Conservation (phyloP, 2,113 vertebrate species). For the Tachysurus vachellii region DNA sequence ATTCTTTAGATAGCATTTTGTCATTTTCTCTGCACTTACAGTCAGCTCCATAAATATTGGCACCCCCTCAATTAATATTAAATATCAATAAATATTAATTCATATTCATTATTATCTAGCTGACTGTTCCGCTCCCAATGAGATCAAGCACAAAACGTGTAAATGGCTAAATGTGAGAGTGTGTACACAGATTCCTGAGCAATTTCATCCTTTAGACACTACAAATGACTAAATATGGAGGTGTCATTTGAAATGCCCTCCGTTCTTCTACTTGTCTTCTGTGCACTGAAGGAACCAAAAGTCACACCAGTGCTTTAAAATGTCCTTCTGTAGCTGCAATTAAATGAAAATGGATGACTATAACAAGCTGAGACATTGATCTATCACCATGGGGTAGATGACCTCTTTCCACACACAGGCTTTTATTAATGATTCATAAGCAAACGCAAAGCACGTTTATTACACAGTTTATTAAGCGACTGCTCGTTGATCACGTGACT, state of each 20-base stretch:
- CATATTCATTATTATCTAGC: no score
- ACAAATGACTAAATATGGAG: not conserved
- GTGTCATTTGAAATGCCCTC: not conserved
- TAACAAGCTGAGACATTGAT: constrained; percentile 44
- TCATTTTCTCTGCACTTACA: not conserved
- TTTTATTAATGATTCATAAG: constrained; percentile 35
- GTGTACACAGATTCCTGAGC: not conserved
- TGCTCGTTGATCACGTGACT: not conserved
- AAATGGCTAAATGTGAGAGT: no score
- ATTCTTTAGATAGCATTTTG: not conserved
- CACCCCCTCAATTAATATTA: no score
- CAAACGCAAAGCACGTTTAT: constrained; percentile 7
- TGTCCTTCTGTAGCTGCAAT: constrained; percentile 1
- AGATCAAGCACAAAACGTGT: not conserved
- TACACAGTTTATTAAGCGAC: not conserved
- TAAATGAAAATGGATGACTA: not conserved
- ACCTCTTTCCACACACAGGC: constrained; percentile 14
- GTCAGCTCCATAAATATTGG: not conserved
- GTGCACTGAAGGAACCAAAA: not conserved
- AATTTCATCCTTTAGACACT: not conserved
- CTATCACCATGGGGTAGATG: constrained; percentile 23
- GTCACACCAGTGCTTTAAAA: not conserved
- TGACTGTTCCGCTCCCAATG: no score
- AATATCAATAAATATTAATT: no score
- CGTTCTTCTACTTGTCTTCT: not conserved